phyloP scores from a whole-genome alignment of 2,888 invertebrate genomes.

The Barypeithes pellucidus region DNA sequence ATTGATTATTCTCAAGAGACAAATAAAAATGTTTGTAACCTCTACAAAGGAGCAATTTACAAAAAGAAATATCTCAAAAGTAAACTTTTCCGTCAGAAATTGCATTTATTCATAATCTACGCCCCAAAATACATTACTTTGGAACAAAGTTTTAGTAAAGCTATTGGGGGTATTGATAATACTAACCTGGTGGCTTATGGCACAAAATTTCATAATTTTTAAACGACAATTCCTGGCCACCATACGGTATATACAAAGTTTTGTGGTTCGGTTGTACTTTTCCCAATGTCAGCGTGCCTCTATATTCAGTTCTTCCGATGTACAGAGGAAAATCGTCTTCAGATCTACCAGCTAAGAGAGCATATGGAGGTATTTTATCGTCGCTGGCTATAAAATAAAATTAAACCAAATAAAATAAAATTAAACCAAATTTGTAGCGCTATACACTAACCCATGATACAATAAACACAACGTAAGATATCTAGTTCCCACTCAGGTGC shows the following conservation, averaged over 20 bases:
- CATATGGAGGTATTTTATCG: slow-evolving; percentile 22
- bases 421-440: background rate
- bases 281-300: slow-evolving; percentile 17
- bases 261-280: slow-evolving; percentile 28
- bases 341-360: slow-evolving; percentile 24
- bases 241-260: slow-evolving; percentile 23
- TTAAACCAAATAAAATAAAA: too few relatives aligned
- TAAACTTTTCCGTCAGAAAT: background rate
- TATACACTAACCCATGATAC: too few relatives aligned
- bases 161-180: background rate
- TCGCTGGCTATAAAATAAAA: slow-evolving; percentile 18
- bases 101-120: too few relatives aligned
- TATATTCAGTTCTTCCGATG: slow-evolving; percentile 11
- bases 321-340: slow-evolving; percentile 29
- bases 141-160: too few relatives aligned
- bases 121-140: too few relatives aligned
- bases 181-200: slow-evolving; percentile 29
- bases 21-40: too few relatives aligned
- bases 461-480: too few relatives aligned
- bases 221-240: slow-evolving; percentile 22
- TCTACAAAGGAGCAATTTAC: too few relatives aligned
- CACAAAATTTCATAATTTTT: slow-evolving; percentile 30
- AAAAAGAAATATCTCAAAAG: background rate
- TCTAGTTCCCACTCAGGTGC: too few relatives aligned
- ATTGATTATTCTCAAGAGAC: too few relatives aligned